A percentile compares a stretch with the other conserved stretches of the same genome.
phyloP scores from a whole-genome alignment of 2,888 invertebrate genomes.

The Papilio gigon region DNA sequence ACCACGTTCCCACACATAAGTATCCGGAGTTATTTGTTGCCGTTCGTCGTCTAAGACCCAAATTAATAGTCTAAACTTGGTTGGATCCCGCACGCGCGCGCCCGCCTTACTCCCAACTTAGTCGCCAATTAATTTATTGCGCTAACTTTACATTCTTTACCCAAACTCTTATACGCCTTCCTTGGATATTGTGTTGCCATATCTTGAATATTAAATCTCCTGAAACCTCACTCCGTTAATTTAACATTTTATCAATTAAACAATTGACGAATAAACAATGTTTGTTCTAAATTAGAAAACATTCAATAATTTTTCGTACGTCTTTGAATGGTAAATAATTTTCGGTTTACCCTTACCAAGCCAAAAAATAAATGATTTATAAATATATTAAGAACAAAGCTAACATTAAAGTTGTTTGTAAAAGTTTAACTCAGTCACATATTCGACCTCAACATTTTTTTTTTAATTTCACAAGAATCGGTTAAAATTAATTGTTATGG shows the following conservation, averaged over 20 bases:
- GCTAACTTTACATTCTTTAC: constrained; percentile 79
- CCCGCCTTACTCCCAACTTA: constrained; percentile 71
- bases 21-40: constrained; percentile 69
- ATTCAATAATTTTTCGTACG: background rate
- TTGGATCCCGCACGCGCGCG: constrained; percentile 65
- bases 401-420: too few relatives aligned
- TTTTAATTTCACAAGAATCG: constrained; percentile 48
- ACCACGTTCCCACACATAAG: constrained; percentile 42
- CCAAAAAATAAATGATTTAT: too few relatives aligned
- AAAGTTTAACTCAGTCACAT: too few relatives aligned
- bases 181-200: constrained; percentile 56
- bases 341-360: background rate
- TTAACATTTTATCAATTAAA: background rate
- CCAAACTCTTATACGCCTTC: constrained; percentile 69
- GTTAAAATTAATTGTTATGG: constrained; percentile 50
- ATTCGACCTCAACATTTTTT: too few relatives aligned
- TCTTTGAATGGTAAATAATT: background rate
- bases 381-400: too few relatives aligned
- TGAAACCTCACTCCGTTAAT: background rate
- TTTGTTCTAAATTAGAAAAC: background rate
- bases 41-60: constrained; percentile 68
- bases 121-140: constrained; percentile 80
- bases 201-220: constrained; percentile 19
- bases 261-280: background rate
- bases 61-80: constrained; percentile 81